Conservation (phyloP, 2,797 vertebrate species). For the Dallia pectoralis region DNA sequence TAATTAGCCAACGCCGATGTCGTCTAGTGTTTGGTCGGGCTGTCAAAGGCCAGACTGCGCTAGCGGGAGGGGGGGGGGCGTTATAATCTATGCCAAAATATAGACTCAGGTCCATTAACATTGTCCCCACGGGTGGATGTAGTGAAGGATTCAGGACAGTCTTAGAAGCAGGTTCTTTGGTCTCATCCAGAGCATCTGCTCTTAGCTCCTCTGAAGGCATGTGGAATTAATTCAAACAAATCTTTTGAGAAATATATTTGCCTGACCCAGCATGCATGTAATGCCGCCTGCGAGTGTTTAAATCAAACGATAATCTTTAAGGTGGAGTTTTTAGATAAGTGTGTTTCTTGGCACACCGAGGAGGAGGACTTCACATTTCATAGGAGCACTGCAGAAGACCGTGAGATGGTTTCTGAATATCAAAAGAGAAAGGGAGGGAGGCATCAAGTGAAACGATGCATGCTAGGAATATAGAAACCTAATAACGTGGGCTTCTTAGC, state of each 20-base stretch:
- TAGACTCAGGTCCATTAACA: constrained; percentile 34
- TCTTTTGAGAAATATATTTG: constrained; percentile 27
- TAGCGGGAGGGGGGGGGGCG: too few relatives aligned
- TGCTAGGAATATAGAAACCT: constrained; percentile 48
- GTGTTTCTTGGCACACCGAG: neutral
- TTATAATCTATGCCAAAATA: constrained; percentile 24
- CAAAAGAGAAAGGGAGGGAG: constrained; percentile 12
- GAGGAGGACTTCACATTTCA: constrained; percentile 39
- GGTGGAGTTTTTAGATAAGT: constrained; percentile 4
- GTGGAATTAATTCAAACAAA: constrained; percentile 18
- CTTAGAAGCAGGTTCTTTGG: constrained; percentile 40
- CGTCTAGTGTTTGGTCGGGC: too few relatives aligned
- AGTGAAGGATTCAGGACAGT: constrained; percentile 46
- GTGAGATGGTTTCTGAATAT: constrained; percentile 14
- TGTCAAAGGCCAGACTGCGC: too few relatives aligned
- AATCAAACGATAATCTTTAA: constrained; percentile 18
- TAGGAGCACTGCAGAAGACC: neutral
- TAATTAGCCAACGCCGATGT: constrained; percentile 69
- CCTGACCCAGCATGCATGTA: constrained; percentile 11
- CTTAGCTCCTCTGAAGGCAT: constrained; percentile 44
- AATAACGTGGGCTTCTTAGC: constrained; percentile 1
- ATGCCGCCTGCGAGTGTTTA: constrained; percentile 35
- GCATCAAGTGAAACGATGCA: constrained; percentile 21
- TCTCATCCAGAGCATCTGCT: constrained; percentile 3
- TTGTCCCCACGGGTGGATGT: constrained; percentile 31